Conservation (phyloP, 2,113 vertebrate species). For the Nesoenas mayeri region DNA sequence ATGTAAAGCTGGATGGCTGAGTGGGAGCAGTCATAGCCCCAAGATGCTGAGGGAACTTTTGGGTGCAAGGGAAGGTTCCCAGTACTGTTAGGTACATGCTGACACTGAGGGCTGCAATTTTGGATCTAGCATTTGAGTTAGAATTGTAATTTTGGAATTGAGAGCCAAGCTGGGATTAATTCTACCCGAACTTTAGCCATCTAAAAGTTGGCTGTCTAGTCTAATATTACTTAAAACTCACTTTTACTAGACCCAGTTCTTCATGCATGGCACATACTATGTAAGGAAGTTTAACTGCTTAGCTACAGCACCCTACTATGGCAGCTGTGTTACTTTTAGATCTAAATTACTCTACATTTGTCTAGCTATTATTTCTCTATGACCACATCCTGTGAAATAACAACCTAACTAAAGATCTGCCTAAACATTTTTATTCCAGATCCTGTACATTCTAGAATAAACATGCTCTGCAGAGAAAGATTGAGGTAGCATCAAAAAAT, state of each 20-base stretch:
- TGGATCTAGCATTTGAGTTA: not conserved
- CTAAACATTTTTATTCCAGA: not conserved
- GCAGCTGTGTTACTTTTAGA: not conserved
- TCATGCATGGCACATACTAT: not conserved
- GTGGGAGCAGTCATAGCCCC: not conserved
- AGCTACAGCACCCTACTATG: not conserved
- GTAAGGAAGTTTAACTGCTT: not conserved
- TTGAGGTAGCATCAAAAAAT: not conserved
- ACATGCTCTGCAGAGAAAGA: not conserved
- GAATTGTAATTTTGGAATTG: not conserved
- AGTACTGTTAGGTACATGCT: not conserved
- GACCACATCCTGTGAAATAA: not conserved
- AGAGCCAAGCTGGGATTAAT: not conserved
- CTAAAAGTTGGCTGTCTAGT: not conserved
- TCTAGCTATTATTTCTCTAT: not conserved
- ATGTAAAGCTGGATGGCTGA: fast-evolving
- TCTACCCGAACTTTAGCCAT: not conserved
- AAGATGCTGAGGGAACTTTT: not conserved
- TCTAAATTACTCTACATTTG: not conserved
- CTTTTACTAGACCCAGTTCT: not conserved
- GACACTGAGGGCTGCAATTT: not conserved
- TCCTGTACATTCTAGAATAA: not conserved
- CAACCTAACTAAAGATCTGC: not conserved
- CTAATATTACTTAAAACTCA: not conserved
- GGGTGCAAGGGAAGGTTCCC: not conserved